phyloP scores from a whole-genome alignment of 2,888 invertebrate species.

The Crepidodera aurea region DNA sequence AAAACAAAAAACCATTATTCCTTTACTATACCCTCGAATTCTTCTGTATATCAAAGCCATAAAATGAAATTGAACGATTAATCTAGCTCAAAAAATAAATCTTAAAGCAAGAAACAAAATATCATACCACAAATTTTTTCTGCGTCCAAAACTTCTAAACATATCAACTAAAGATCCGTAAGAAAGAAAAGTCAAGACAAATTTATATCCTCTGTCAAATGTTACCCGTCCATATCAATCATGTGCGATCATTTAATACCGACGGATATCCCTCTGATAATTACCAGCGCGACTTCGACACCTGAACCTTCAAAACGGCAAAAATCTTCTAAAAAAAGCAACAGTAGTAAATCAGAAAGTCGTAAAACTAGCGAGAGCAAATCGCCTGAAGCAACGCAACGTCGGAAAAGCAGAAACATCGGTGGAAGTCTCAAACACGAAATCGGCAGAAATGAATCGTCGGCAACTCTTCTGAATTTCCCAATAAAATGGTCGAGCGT shows the following conservation, averaged over 20 bases:
- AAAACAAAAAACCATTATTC: too few relatives aligned
- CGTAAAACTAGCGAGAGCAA: constrained; percentile 41
- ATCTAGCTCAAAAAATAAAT: too few relatives aligned
- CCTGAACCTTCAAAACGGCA: constrained; percentile 46
- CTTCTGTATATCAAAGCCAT: too few relatives aligned
- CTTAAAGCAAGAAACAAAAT: too few relatives aligned
- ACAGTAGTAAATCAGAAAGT: constrained; percentile 39
- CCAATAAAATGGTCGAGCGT: constrained; percentile 72
- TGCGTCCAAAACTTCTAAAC: too few relatives aligned
- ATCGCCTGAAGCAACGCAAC: constrained; percentile 31
- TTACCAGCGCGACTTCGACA: constrained; percentile 53
- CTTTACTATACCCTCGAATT: too few relatives aligned
- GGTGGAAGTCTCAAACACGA: constrained; percentile 60
- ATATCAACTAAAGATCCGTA: too few relatives aligned
- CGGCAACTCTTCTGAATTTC: constrained; percentile 53
- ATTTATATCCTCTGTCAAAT: neutral
- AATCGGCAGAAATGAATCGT: constrained; percentile 56
- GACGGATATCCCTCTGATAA: constrained; percentile 56
- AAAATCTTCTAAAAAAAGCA: constrained; percentile 30
- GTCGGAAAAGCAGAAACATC: constrained; percentile 41
- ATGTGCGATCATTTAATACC: constrained; percentile 49
- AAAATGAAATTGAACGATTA: too few relatives aligned
- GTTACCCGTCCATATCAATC: neutral
- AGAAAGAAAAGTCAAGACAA: too few relatives aligned
- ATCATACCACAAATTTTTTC: too few relatives aligned